These are phyloP conservation scores for Idaea biselata DNA, from an alignment of 2,888 invertebrate species.

Conservation along the genomic window DNA sequence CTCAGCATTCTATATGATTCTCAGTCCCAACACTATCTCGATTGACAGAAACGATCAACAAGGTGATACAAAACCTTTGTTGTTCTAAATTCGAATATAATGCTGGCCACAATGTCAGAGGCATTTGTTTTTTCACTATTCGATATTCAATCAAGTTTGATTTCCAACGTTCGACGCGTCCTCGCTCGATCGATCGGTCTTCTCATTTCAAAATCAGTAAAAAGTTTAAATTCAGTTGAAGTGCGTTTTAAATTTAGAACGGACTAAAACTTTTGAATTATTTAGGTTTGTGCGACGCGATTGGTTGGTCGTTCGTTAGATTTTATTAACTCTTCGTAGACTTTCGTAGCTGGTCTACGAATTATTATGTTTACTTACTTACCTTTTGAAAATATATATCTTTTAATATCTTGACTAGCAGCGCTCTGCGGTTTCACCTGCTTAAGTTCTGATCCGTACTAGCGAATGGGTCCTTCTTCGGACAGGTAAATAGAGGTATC, in stretches of 20 bases:
- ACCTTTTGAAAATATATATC: too few species aligned
- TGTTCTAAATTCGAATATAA: conserved; percentile 38
- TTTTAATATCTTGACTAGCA: too few species aligned
- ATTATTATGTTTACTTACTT: background rate
- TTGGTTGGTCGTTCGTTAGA: background rate
- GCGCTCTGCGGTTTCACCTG: too few species aligned
- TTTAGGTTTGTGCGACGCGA: background rate
- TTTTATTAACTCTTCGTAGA: background rate
- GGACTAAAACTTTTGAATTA: background rate
- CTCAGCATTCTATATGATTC: conserved; percentile 2
- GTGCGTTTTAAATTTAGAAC: background rate
- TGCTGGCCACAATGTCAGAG: conserved; percentile 44
- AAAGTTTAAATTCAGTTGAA: background rate
- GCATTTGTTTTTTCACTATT: conserved; percentile 42
- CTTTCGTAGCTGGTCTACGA: background rate
- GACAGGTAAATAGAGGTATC: too few species aligned
- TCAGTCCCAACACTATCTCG: conserved; percentile 35
- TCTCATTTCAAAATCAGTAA: background rate
- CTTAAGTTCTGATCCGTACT: too few species aligned
- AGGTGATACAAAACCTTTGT: conserved; percentile 46
- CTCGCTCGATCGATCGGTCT: conserved; percentile 9
- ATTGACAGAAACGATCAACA: conserved; percentile 36
- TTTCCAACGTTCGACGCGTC: conserved; percentile 36
- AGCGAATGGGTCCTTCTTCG: too few species aligned
- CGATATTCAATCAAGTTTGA: conserved; percentile 50